Conservation (phyloP, 2,888 invertebrate species). For the Microctonus hyperodae region DNA sequence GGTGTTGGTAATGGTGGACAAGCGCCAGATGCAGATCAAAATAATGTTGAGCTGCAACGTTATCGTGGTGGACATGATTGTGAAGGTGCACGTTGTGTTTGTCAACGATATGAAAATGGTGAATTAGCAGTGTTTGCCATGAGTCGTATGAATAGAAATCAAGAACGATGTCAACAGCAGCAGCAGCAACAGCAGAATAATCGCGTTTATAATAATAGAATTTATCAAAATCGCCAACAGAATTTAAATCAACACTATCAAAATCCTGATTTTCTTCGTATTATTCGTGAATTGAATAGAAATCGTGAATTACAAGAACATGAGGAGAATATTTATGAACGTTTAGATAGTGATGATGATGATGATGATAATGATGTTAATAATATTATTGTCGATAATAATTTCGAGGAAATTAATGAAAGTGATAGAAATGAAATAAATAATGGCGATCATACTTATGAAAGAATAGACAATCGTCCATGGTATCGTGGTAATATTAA, state of each 20-base stretch:
- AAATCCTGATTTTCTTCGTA: conserved; percentile 49
- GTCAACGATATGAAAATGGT: conserved; percentile 59
- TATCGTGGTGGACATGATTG: conserved; percentile 52
- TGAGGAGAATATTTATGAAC: conserved; percentile 62
- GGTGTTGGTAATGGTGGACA: conserved; percentile 48
- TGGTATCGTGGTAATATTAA: conserved; percentile 44
- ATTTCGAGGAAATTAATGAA: conserved; percentile 16
- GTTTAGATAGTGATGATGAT: conserved; percentile 56
- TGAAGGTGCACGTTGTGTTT: conserved; percentile 55
- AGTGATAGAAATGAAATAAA: conserved; percentile 35
- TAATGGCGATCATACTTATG: conserved; percentile 52
- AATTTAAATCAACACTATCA: conserved; percentile 56
- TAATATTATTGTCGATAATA: conserved; percentile 32
- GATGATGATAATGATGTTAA: conserved; percentile 66
- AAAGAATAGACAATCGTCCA: conserved; percentile 53
- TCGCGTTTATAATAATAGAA: conserved; percentile 40
- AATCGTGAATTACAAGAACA: conserved; percentile 58
- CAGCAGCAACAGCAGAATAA: conserved; percentile 50
- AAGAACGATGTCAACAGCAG: conserved; percentile 46
- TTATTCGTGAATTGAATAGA: conserved; percentile 48
- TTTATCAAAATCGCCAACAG: conserved; percentile 43
- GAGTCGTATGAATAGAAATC: conserved; percentile 55
- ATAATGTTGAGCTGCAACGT: conserved; percentile 39
- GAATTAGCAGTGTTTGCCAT: conserved; percentile 56
- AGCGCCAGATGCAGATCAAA: conserved; percentile 46